phyloP scores from a whole-genome alignment of 92 coral and sea anemone genomes.

The Epizoanthus scotinus region DNA sequence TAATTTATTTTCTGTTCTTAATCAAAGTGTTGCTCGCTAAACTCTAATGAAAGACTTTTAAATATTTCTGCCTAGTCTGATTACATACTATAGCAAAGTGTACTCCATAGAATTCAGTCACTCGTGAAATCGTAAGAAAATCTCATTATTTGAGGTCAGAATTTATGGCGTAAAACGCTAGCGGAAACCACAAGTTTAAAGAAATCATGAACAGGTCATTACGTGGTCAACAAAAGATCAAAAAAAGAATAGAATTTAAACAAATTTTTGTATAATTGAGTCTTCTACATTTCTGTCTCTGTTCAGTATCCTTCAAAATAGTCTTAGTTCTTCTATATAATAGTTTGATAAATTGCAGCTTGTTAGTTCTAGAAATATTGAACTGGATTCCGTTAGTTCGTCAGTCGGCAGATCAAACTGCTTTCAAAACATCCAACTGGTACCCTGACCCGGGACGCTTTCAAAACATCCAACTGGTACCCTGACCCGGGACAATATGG shows the following conservation, averaged over 20 bases:
- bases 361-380: neutral
- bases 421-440: neutral
- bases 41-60: neutral
- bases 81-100: neutral
- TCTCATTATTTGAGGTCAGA: neutral
- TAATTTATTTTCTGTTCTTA: too few relatives aligned
- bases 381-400: neutral
- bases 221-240: neutral
- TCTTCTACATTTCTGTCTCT: too few relatives aligned
- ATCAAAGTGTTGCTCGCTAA: neutral
- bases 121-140: neutral
- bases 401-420: neutral
- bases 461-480: neutral
- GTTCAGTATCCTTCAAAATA: too few relatives aligned
- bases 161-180: neutral
- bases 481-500: neutral
- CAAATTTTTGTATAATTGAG: too few relatives aligned
- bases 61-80: too few relatives aligned
- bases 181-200: neutral
- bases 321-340: neutral
- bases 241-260: too few relatives aligned
- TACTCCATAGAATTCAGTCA: neutral
- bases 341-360: neutral
- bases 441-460: neutral
- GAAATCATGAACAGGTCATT: neutral